Base-by-base conservation (phyloP, 2,888 invertebrate species). In the Sturmia bella region DNA sequence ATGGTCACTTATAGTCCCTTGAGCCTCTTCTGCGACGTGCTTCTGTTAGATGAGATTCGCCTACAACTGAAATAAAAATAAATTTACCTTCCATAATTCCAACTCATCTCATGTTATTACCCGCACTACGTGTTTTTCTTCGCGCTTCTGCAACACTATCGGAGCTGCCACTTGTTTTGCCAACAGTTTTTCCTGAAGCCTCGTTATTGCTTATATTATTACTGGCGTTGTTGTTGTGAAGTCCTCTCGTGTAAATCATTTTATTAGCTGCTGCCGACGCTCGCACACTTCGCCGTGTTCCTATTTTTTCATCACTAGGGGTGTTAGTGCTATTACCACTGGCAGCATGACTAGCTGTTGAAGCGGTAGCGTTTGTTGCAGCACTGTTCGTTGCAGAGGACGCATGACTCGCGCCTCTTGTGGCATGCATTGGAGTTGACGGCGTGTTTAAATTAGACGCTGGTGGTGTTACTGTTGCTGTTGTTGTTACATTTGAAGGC, bases 1-100 rank as follows among this genome's bases (percentile, higher is more conserved):
- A 89, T 91, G 92, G 93, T 95, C 95, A 95, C 94, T 95, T 95
- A 92, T 93, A 94, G 92, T 94, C 94, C 90, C 94, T 94, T 84
- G 94, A 94, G 86, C 92, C 92, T 89, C 95, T 93, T 89, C 94
- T 92, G 87, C 94, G 92, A 86, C 91, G 88, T 84, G 89, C 90
- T 86, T 90, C 91, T 80, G 87, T 88, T 82, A 89, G 61, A 84
- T 87, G 86, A 39, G 88, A 86, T 84, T 91, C 91, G 39, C 89
- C 89, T 80, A 90, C 89, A 80, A 89, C 89, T 90, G 54, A 15
- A 86, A 85, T 13, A 32, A 32, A 6, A 32, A 32, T 9, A 32
- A 6, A 32, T 9, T 9, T 11, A 52, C 12, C 19, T 15, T 15
- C 15, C 17, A 45, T 12, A 5, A 27, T 27, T 15, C 52, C 2